These are phyloP conservation scores for Nowickia ferox DNA, from an alignment of 2,888 invertebrate species.

Conservation along the genomic window DNA sequence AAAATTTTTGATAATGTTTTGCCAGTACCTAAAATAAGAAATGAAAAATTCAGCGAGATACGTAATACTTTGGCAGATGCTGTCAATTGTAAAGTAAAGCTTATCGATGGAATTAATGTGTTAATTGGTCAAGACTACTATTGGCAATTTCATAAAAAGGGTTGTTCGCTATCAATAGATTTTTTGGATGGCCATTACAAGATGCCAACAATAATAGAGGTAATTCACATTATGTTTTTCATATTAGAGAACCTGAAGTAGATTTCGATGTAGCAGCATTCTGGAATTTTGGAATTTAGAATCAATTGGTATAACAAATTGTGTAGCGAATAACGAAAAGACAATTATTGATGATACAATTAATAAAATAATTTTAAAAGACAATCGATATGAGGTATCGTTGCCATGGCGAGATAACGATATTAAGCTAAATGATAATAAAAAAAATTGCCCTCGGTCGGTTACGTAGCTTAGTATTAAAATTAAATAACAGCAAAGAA, in stretches of 20 bases:
- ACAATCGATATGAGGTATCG: slow-evolving; percentile 50
- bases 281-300: slow-evolving; percentile 64
- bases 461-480: slow-evolving; percentile 41
- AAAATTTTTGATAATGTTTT: slow-evolving; percentile 59
- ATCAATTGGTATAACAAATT: slow-evolving; percentile 57
- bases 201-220: slow-evolving; percentile 31
- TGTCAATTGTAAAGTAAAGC: slow-evolving; percentile 28
- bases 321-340: slow-evolving; percentile 18
- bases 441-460: slow-evolving; percentile 40
- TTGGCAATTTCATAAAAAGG: slow-evolving; percentile 61
- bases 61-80: slow-evolving; percentile 14
- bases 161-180: slow-evolving; percentile 61
- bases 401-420: slow-evolving; percentile 47
- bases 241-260: slow-evolving; percentile 38
- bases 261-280: slow-evolving; percentile 49
- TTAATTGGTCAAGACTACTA: slow-evolving; percentile 68
- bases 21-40: slow-evolving; percentile 43
- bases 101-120: slow-evolving; percentile 54
- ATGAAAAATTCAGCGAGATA: not conserved
- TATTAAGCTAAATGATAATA: slow-evolving; percentile 50
- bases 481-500: slow-evolving; percentile 42
- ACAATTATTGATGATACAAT: slow-evolving; percentile 40
- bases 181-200: slow-evolving; percentile 65
- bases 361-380: slow-evolving; percentile 31
- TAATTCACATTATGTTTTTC: slow-evolving; percentile 30